Evolutionary conservation across 2,797 vertebrate species (phyloP).

Genomic region (Mergus octosetaceus): DNA sequence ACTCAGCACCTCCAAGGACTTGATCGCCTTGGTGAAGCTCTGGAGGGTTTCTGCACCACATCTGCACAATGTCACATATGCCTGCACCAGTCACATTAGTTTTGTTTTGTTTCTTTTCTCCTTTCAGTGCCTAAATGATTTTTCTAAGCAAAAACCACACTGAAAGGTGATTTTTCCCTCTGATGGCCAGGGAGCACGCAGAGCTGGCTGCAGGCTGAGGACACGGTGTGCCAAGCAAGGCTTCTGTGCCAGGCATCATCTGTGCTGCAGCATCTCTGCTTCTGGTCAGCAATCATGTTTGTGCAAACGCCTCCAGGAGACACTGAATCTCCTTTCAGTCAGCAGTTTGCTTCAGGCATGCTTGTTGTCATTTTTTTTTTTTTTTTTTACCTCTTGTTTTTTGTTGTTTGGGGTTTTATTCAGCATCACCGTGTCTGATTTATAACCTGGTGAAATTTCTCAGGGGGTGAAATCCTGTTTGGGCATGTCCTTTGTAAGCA

Average conservation of each 20-base stretch:
- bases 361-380: too few species aligned
- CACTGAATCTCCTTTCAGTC: not conserved
- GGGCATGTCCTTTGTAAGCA: not conserved
- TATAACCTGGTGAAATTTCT: not conserved
- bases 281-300: too few species aligned
- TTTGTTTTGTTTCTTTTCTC: too few species aligned
- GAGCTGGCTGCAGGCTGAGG: too few species aligned
- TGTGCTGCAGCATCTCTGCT: not conserved
- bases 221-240: not conserved
- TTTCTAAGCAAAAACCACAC: too few species aligned
- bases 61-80: not conserved
- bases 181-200: too few species aligned
- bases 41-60: not conserved
- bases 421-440: not conserved
- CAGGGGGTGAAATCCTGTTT: not conserved
- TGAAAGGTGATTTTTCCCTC: too few species aligned
- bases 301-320: too few species aligned
- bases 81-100: accelerated
- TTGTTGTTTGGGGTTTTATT: too few species aligned
- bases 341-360: not conserved
- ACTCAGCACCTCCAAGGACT: not conserved
- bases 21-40: not conserved
- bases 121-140: not conserved
- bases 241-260: not conserved
- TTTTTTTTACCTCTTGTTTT: too few species aligned